Base-by-base conservation (phyloP, 23 tunicate genomes). In the Phallusia fumigata region DNA sequence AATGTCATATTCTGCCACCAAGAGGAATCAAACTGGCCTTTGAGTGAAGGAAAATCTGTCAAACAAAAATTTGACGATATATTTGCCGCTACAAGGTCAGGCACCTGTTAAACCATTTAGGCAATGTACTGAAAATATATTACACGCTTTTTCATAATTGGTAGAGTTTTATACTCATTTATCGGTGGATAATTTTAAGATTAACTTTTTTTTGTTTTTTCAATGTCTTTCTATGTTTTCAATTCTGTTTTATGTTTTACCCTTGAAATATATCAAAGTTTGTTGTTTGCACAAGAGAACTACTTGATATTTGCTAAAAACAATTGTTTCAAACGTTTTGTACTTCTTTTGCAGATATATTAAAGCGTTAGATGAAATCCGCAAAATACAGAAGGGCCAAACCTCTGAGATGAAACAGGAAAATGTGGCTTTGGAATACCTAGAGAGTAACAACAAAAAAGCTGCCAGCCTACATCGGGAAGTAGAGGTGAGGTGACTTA, bases 11-110 rank as follows among this genome's bases (percentile, higher is more conserved):
- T 95, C 47, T 89, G 95, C 79, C 98, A 95, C 78, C 98, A 95
- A 64, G 98, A 95, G 83, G 98, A 95, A 73, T 83, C 98, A 34
- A 89, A 86, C 52, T 95, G 98, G 98, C 98, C 98, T 31, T 74
- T 95, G 21, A 69, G 84, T n/a, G 95, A 95, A 83, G 93, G 91
- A 30, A 95, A 95, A 76, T 76, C 86, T 35, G 86, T 95, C 76
- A 95, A 95, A 69, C 85, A 82, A 31, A 86, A 77, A 75, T 95
- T 95, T 80, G 98, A 95, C 69, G 98, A 95, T 19, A 89, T 95
- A 45, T 95, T 95, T 79, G 95, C 91, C 33, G 90, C 98, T 21
- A 90, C 98, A 47, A 86, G 98, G 93, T 91, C 26, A 24, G 18
- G n/a, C n/a, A n/a, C 47, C 47, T 40, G 47, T 40, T 5, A n/a